These are phyloP conservation scores for Horisme vitalbata DNA, from an alignment of 2,888 invertebrate genomes.

Conservation along the genomic window DNA sequence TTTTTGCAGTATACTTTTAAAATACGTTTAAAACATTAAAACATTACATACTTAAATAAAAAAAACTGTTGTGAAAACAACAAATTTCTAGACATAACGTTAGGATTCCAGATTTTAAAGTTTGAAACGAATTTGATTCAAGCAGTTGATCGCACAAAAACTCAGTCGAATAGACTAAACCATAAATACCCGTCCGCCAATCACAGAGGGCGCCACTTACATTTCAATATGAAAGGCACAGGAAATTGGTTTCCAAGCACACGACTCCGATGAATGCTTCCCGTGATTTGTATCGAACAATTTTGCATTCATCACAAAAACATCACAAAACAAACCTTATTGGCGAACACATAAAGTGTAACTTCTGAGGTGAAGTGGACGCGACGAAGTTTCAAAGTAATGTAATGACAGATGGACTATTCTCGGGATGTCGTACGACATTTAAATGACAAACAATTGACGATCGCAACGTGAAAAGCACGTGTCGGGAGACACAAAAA, in stretches of 20 bases:
- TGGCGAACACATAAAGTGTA: constrained; percentile 19
- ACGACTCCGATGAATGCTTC: constrained; percentile 63
- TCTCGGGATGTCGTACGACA: neutral
- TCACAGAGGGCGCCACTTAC: constrained; percentile 64
- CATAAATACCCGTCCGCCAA: constrained; percentile 48
- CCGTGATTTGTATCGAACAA: constrained; percentile 68
- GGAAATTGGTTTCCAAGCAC: constrained; percentile 79
- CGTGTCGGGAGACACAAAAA: too few relatives aligned
- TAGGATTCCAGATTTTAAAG: too few relatives aligned
- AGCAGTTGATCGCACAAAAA: constrained; percentile 1
- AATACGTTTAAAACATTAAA: too few relatives aligned
- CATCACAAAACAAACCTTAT: constrained; percentile 39
- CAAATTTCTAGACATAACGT: too few relatives aligned
- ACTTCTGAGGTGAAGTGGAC: constrained; percentile 27
- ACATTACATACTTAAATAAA: too few relatives aligned
- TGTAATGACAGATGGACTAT: constrained; percentile 42
- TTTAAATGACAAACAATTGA: too few relatives aligned
- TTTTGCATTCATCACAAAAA: constrained; percentile 37
- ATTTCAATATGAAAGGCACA: constrained; percentile 77
- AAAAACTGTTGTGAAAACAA: too few relatives aligned
- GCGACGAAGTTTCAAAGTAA: constrained; percentile 42
- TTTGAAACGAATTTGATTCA: too few relatives aligned
- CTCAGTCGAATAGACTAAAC: constrained; percentile 15
- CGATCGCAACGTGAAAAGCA: too few relatives aligned
- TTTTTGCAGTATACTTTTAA: too few relatives aligned